phyloP scores from a whole-genome alignment of 2,888 invertebrate genomes.

The Clistopyga incitator region DNA sequence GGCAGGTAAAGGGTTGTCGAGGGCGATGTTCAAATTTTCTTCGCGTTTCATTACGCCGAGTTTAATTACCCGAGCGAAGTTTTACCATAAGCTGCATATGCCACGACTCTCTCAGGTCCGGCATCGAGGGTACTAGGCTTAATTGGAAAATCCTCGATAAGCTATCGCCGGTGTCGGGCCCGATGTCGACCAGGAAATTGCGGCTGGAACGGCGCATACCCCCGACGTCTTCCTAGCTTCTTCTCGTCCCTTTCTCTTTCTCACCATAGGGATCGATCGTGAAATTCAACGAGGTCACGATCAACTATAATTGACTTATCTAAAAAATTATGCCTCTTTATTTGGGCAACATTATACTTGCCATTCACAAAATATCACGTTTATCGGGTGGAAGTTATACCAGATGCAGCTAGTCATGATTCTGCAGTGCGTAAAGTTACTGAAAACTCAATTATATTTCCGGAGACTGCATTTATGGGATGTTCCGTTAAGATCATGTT shows the following conservation, averaged over 20 bases:
- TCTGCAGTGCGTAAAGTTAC: not conserved
- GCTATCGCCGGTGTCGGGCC: constrained; percentile 39
- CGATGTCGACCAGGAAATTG: constrained; percentile 49
- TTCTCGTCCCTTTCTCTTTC: constrained; percentile 13
- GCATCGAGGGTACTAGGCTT: constrained; percentile 12
- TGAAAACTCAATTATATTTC: not conserved
- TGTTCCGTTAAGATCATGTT: constrained; percentile 15
- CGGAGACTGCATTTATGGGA: constrained; percentile 3
- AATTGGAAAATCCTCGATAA: constrained; percentile 50
- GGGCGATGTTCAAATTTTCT: constrained; percentile 6
- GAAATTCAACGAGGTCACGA: constrained; percentile 6
- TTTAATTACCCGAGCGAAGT: constrained; percentile 41
- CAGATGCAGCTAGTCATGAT: not conserved
- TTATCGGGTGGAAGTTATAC: not conserved
- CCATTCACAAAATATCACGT: not conserved
- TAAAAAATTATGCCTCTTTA: not conserved
- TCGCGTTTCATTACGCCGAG: constrained; percentile 30
- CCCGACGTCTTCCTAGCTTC: not conserved
- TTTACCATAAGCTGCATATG: constrained; percentile 30
- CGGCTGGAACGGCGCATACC: constrained; percentile 26
- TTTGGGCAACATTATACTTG: not conserved
- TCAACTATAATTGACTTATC: not conserved
- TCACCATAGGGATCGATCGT: not conserved
- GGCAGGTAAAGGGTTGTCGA: not conserved
- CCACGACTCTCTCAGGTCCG: constrained; percentile 14